phyloP scores from a whole-genome alignment of 2,888 invertebrate species.

The Glaucopsyche alexis region DNA sequence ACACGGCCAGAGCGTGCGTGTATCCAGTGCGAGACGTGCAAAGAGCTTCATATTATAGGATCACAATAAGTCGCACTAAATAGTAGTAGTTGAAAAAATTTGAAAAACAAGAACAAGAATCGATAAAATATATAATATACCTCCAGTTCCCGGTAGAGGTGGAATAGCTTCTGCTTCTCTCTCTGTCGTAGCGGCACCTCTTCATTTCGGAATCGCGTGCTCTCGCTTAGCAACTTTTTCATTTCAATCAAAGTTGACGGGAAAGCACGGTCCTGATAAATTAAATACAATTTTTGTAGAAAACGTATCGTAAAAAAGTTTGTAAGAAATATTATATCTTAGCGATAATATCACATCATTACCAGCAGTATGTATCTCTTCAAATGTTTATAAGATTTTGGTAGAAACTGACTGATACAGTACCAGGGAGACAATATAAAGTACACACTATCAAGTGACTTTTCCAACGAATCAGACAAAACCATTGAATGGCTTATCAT shows the following conservation, averaged over 20 bases:
- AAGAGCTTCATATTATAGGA: no score
- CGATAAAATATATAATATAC: not conserved
- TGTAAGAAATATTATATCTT: no score
- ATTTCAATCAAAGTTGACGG: constrained; percentile 96
- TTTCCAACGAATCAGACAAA: no score
- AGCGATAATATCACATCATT: no score
- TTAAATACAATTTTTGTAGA: not conserved
- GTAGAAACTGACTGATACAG: not conserved
- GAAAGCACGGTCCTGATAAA: constrained; percentile 90
- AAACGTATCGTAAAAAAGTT: no score
- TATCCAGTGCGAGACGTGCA: no score
- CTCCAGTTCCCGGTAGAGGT: constrained; percentile 85
- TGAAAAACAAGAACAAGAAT: no score
- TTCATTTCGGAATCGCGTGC: constrained; percentile 95
- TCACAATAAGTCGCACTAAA: no score
- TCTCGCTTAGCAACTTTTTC: constrained; percentile 95
- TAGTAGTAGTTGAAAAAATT: no score
- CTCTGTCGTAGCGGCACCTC: constrained; percentile 95
- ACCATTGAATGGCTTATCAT: no score
- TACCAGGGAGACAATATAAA: not conserved
- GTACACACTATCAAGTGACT: not conserved
- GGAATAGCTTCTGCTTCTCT: constrained; percentile 92
- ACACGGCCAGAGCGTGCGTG: not conserved
- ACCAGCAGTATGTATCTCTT: no score
- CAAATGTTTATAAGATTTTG: no score